Conservation (phyloP, 2,797 vertebrate species). For the Diglossa cyanea region DNA sequence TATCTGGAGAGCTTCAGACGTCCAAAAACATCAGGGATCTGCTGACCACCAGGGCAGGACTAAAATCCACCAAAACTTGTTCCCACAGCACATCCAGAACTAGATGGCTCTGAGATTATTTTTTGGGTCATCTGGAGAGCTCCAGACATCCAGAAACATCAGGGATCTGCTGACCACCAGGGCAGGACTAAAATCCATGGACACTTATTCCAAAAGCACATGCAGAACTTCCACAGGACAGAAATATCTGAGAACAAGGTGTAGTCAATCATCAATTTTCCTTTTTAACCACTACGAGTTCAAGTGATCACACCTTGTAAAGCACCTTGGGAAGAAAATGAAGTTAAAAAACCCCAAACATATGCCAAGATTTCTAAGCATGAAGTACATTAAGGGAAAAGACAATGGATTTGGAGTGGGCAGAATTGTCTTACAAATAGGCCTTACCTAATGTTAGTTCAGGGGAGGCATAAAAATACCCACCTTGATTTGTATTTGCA, state of each 20-base stretch:
- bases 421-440: not conserved
- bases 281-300: not conserved
- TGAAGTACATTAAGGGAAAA: not conserved
- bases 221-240: not conserved
- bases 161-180: not conserved
- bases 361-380: not conserved
- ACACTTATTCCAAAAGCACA: fast-evolving
- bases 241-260: not conserved
- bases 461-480: not conserved
- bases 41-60: not conserved
- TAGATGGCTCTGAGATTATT: not conserved
- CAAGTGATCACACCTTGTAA: not conserved
- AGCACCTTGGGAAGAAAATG: not conserved
- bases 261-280: not conserved
- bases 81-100: fast-evolving
- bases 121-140: not conserved
- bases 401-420: not conserved
- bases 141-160: not conserved
- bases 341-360: not conserved
- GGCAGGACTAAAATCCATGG: not conserved
- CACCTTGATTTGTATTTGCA: not conserved
- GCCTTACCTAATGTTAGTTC: not conserved
- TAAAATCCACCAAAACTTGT: not conserved
- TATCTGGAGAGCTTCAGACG: not conserved
- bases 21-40: not conserved